Percentiles rank a stretch among this genome's conserved stretches.
phyloP scores from a whole-genome alignment of 2,888 invertebrate genomes.

The Aspidapion aeneum region DNA sequence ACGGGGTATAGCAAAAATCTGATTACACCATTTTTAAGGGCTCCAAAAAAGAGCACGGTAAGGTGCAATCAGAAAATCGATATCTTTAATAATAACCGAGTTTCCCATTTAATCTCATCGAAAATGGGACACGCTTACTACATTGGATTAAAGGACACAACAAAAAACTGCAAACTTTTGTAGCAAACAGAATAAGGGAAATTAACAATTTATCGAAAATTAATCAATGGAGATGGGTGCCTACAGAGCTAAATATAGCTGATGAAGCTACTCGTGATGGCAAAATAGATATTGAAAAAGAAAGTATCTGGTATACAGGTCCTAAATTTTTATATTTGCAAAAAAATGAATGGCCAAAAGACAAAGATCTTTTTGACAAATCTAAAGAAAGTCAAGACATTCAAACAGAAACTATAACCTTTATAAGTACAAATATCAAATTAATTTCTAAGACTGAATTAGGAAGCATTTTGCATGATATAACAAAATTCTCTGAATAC shows the following conservation, averaged over 20 bases:
- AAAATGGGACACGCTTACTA: no score
- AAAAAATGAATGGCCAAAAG: neutral
- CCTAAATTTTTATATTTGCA: neutral
- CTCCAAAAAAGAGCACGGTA: no score
- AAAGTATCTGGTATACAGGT: neutral
- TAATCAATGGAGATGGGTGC: neutral
- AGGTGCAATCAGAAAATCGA: no score
- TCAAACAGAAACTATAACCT: neutral
- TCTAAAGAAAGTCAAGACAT: neutral
- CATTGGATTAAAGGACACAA: no score
- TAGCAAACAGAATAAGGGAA: neutral
- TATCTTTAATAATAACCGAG: no score
- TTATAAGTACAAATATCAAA: neutral
- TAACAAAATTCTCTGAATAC: neutral
- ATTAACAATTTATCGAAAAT: neutral
- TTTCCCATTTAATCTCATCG: no score
- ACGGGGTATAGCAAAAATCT: no score
- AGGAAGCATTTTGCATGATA: neutral
- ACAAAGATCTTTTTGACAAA: neutral
- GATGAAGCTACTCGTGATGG: neutral
- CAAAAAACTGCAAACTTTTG: neutral
- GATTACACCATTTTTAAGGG: no score
- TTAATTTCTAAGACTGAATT: neutral
- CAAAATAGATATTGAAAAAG: neutral
- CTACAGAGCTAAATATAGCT: neutral